Evolutionary conservation across 2,113 vertebrate genomes (phyloP), one percentile per base, ranked within the genome.

Genomic region (Pandion haliaetus): DNA sequence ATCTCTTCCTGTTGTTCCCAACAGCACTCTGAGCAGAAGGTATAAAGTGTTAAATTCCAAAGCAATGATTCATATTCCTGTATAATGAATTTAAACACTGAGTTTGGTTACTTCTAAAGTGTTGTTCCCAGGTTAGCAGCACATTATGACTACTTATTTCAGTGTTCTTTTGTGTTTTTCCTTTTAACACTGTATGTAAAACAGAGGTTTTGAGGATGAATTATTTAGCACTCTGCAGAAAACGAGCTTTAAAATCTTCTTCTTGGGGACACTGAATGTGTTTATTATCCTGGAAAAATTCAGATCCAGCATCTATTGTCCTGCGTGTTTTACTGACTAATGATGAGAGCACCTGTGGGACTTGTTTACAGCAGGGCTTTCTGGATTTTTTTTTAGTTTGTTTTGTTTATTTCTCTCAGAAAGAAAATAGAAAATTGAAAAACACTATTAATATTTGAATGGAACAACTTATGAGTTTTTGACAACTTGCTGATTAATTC

Each of bases 211-310:
- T 91, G 77, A 82, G 42, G 29, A 90, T 93, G 25, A 94, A 97
- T 93, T 94, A 94, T 94, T 95, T 83, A 90, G 24, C 4, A 5
- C 6, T 34, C 66, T 74, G 34, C n/a, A 92, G 70, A 95, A 95
- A 95, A 82, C 12, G 34, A 2, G 5, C 59, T 94, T 94, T 90
- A 67, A 95, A 93, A 83, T 50, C 70, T 8, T 82, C 52, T 92
- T 88, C 80, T 70, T 86, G 23, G 82, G 52, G 86, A 95, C 36
- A 44, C 11, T 26, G 66, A 80, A 85, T 66, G 58, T 25, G 85
- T 95, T 94, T 94, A 88, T 90, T 90, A 91, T 65, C 57, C 69
- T n/a, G 49, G 66, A 96, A 97, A 95, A 96, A 95, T 74, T 96
- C 78, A 86, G 87, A 94, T 82, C 52, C 63, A 83, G 89, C 86